Evolutionary conservation across 2,888 invertebrate genomes (phyloP).

Genomic region (Ypsolopha scabrella): DNA sequence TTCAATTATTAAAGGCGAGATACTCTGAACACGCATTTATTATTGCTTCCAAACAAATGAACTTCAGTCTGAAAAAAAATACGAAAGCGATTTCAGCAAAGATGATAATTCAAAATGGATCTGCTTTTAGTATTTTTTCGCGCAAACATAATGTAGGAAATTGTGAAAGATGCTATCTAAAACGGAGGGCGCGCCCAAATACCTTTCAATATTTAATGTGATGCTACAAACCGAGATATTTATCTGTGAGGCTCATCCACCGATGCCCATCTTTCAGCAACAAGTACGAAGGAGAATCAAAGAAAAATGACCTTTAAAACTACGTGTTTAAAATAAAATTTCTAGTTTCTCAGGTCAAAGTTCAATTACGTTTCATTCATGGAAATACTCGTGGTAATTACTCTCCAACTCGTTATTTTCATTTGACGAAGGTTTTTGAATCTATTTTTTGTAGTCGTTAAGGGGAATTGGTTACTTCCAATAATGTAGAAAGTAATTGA

Average conservation of each 20-base stretch:
- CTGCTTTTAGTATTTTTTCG: no score
- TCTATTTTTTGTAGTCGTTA: constrained; percentile 6
- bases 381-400: constrained; percentile 12
- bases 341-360: no score
- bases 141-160: not conserved
- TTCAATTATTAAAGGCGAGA: no score
- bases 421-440: constrained; percentile 10
- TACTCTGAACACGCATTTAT: no score
- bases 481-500: not conserved
- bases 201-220: constrained; percentile 7
- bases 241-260: not conserved
- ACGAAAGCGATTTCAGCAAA: no score
- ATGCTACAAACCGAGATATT: constrained; percentile 5
- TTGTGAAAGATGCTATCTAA: not conserved
- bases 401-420: constrained; percentile 15
- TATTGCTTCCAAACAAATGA: no score
- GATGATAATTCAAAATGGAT: no score
- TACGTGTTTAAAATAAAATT: no score
- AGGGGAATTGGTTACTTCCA: constrained; percentile 6
- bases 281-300: constrained; percentile 6
- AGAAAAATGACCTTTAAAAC: no score
- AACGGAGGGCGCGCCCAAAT: constrained; percentile 3
- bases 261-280: not conserved
- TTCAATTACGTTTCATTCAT: no score
- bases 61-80: no score